A percentile compares a stretch with the other conserved stretches of the same genome.
Evolutionary conservation across 2,888 invertebrate species (phyloP).

Genomic region (Laothoe populi): DNA sequence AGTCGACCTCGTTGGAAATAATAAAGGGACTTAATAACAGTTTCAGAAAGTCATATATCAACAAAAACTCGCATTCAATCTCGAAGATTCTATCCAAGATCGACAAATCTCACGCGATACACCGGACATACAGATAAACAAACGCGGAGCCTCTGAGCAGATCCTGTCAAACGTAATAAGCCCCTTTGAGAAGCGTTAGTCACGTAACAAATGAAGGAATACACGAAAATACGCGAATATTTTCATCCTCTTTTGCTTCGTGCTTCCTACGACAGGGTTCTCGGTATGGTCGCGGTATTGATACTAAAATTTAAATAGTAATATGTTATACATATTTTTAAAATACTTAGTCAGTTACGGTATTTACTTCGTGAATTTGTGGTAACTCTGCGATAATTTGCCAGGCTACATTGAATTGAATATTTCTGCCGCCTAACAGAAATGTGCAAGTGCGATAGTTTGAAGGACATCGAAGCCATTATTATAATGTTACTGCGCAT

Average conservation of each 20-base stretch:
- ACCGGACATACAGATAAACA: slow-evolving; percentile 40
- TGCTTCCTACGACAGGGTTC: slow-evolving; percentile 36
- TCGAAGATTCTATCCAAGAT: slow-evolving; percentile 31
- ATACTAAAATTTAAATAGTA: neutral
- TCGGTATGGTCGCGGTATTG: slow-evolving; percentile 6
- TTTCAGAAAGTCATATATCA: slow-evolving; percentile 33
- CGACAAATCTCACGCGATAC: slow-evolving; percentile 38
- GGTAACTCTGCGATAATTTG: no score
- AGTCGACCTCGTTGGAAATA: neutral
- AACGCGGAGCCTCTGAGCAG: slow-evolving; percentile 41
- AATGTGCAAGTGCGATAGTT: no score
- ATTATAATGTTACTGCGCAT: no score
- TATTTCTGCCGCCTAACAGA: no score
- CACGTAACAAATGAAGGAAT: slow-evolving; percentile 60
- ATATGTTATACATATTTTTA: no score
- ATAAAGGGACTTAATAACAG: neutral
- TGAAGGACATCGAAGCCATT: no score
- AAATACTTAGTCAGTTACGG: no score
- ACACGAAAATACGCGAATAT: slow-evolving; percentile 47
- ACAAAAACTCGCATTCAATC: slow-evolving; percentile 26
- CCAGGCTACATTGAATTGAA: no score
- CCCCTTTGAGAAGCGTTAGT: slow-evolving; percentile 61
- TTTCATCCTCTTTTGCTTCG: slow-evolving; percentile 46
- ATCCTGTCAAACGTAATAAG: slow-evolving; percentile 61
- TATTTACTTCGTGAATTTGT: no score